Conservation (phyloP, 2,888 invertebrate genomes). For the Arctia plantaginis region DNA sequence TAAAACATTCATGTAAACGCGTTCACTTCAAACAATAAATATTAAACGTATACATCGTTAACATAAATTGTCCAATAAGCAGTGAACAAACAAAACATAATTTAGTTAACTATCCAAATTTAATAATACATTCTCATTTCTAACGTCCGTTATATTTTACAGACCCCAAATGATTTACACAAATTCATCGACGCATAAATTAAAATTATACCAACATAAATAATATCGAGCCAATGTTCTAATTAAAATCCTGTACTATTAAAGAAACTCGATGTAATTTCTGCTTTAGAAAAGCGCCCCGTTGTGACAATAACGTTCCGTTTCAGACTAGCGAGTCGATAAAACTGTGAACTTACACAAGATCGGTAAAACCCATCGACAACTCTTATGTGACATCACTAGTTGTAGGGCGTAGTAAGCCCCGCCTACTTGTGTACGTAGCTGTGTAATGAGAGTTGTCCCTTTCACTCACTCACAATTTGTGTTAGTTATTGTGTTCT, state of each 20-base stretch:
- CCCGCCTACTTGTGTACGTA: conserved; percentile 68
- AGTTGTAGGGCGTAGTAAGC: conserved; percentile 62
- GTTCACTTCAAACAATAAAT: conserved; percentile 8
- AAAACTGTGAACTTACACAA: conserved; percentile 59
- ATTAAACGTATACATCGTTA: conserved; percentile 20
- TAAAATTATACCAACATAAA: conserved; percentile 37
- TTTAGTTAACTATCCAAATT: conserved; percentile 30
- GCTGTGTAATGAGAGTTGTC: conserved; percentile 67
- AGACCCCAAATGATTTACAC: conserved; percentile 20
- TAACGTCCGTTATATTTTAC: conserved; percentile 28
- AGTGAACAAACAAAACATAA: conserved; percentile 28
- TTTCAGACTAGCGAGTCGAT: conserved; percentile 62
- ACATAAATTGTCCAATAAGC: conserved; percentile 21
- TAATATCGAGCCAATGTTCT: conserved; percentile 51
- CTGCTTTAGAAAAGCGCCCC: conserved; percentile 69
- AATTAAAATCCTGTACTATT: conserved; percentile 78
- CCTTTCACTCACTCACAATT: conserved; percentile 60
- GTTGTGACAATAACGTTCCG: conserved; percentile 68
- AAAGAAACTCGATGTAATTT: conserved; percentile 61
- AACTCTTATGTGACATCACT: conserved; percentile 76
- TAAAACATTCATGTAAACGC: conserved; percentile 6
- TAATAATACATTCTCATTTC: conserved; percentile 35
- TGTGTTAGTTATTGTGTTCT: conserved; percentile 11
- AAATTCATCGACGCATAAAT: conserved; percentile 44
- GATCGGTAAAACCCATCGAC: conserved; percentile 69